phyloP scores from a whole-genome alignment of 2,113 vertebrate species.

The Carassius carassius region DNA sequence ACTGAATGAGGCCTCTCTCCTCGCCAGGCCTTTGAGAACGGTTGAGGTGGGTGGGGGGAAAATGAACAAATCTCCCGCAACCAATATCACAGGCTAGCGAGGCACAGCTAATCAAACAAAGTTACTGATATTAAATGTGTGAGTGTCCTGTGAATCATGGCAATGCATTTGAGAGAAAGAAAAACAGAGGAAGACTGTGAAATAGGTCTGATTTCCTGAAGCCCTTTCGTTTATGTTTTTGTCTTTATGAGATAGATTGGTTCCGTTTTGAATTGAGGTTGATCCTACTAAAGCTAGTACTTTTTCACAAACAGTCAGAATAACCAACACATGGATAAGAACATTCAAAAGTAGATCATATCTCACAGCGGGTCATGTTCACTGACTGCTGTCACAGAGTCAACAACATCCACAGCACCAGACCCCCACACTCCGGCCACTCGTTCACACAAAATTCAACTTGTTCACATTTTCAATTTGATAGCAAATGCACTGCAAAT shows the following conservation, averaged over 20 bases:
- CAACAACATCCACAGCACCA: no score
- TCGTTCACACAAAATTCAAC: no score
- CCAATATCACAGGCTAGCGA: neutral
- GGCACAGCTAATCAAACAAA: slow-evolving; percentile 13
- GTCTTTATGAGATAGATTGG: no score
- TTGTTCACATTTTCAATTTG: no score
- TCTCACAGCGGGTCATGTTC: neutral
- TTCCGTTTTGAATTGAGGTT: neutral
- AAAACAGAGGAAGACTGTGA: neutral
- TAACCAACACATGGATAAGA: neutral
- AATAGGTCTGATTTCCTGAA: neutral
- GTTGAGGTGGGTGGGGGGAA: neutral
- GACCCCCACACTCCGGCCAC: no score
- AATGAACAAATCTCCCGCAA: neutral
- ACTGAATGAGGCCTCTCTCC: slow-evolving; percentile 22
- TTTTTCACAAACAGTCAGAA: neutral
- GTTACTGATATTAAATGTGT: slow-evolving; percentile 7
- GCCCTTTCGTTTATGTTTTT: neutral
- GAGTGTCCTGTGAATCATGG: neutral
- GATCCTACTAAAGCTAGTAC: neutral
- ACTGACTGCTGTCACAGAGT: no score
- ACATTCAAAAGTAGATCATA: neutral
- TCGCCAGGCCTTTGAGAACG: neutral
- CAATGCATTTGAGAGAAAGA: neutral
- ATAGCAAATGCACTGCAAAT: no score